Evolutionary conservation across 2,113 vertebrate genomes (phyloP), one percentile per base, ranked within the genome.

Genomic region (Ictalurus furcatus): DNA sequence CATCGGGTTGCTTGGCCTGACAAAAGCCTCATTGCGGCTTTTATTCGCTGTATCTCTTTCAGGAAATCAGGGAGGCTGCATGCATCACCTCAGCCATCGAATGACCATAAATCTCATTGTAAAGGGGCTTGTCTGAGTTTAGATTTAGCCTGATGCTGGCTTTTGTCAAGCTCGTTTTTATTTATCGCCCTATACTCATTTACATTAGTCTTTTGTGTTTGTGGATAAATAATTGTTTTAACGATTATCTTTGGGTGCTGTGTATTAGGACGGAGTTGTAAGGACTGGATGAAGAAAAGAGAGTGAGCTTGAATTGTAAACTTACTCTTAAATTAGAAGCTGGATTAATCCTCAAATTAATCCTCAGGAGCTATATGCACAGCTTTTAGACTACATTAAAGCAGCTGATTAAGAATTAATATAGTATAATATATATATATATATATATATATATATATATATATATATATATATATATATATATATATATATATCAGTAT

Each of bases 21-120:
- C 95, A 95, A 95, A 95, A 94, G 94, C 87, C 87, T 90, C 81
- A 91, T 92, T 85, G 78, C 73, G 89, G 85, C 93, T 91, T 95
- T 94, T 94, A 94, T 95, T 95, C 93, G 85, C 91, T 92, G 91
- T 94, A 94, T 96, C 95, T 96, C 93, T 95, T 95, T 95, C 93
- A 95, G 91, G 80, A 92, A 93, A 95, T 95, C 94, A 91, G 87
- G 84, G 90, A 90, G 91, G 92, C 92, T 90, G 90, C 92, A 95
- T 94, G 90, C 92, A 94, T 96, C 94, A 95, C 91, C 88, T 85
- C 67, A 9, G 40, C 90, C 93, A 96, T 96, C 93, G 96, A 95
- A 94, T 84, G 90, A 91, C 90, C 94, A 95, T 96, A 94, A 94
- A 94, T 96, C 95, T 95, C 92, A 74, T 93, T 94, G 94, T 94